phyloP scores from a whole-genome alignment of 2,797 vertebrate species.

The Sebastes vulpes region DNA sequence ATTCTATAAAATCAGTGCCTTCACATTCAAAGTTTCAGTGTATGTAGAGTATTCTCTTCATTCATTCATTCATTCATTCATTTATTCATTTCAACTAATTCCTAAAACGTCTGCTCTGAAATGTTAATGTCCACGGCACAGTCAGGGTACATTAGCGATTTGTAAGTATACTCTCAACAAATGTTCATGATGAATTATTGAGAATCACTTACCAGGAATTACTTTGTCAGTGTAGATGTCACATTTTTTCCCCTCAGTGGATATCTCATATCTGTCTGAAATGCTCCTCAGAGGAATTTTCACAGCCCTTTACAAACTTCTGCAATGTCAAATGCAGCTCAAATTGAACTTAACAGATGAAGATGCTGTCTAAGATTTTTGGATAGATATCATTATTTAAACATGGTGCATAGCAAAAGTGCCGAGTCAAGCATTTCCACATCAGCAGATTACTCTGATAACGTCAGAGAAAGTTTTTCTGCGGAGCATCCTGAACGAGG shows the following conservation, averaged over 20 bases:
- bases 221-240: conserved; percentile 3
- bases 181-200: conserved; percentile 1
- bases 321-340: conserved; percentile 63
- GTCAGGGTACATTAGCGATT: neutral
- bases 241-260: conserved; percentile 9
- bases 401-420: conserved; percentile 62
- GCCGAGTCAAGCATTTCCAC: conserved; percentile 66
- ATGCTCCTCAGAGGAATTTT: conserved; percentile 27
- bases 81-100: neutral
- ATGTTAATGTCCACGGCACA: neutral
- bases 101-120: neutral
- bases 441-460: conserved; percentile 76
- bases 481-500: conserved; percentile 26
- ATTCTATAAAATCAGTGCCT: neutral
- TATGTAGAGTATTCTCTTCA: no score
- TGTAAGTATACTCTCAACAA: neutral
- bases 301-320: conserved; percentile 47
- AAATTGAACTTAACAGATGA: conserved; percentile 58
- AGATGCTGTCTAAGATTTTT: conserved; percentile 65
- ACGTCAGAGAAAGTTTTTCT: conserved; percentile 35
- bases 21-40: neutral
- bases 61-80: neutral
- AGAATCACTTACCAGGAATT: neutral
- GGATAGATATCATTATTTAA: conserved; percentile 79
- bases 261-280: conserved; percentile 15